Conservation (phyloP, 1,140 invertebrate species). For the Campoletis sonorensis region DNA sequence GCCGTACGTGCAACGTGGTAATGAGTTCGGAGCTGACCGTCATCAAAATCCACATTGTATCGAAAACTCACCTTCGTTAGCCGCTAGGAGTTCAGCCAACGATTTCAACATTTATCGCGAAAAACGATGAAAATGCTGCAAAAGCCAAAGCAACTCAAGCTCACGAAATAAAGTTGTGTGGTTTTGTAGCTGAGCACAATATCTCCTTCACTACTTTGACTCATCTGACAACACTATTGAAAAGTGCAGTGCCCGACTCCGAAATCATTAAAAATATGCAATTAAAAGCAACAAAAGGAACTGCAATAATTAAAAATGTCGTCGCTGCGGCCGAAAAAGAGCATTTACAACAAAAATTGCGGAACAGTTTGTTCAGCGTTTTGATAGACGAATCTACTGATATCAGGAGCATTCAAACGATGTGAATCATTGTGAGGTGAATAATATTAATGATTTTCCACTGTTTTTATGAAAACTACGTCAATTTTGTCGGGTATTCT, state of each 20-base stretch:
- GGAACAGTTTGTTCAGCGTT: slow-evolving; percentile 47
- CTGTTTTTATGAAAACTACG: slow-evolving; percentile 26
- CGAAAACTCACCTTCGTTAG: slow-evolving; percentile 39
- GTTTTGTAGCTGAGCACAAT: slow-evolving; percentile 50
- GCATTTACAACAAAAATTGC: slow-evolving; percentile 38
- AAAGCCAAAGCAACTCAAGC: slow-evolving; percentile 35
- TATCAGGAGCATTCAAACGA: slow-evolving; percentile 48
- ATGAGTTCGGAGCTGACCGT: slow-evolving; percentile 50
- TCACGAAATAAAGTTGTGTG: slow-evolving; percentile 42
- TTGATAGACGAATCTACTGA: slow-evolving; percentile 58
- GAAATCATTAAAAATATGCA: slow-evolving; percentile 49
- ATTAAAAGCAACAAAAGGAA: slow-evolving; percentile 50
- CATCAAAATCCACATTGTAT: slow-evolving; percentile 46
- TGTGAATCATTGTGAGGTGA: slow-evolving; percentile 45
- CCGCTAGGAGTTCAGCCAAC: slow-evolving; percentile 27
- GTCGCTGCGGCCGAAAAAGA: slow-evolving; percentile 51
- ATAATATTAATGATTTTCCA: slow-evolving; percentile 4
- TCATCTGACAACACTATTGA: slow-evolving; percentile 47
- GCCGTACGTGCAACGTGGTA: slow-evolving; percentile 42
- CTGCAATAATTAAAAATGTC: slow-evolving; percentile 54
- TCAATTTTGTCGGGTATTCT: slow-evolving; percentile 5
- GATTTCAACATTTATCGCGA: slow-evolving; percentile 39
- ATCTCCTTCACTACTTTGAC: slow-evolving; percentile 46
- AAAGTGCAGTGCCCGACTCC: slow-evolving; percentile 47
- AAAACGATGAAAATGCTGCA: slow-evolving; percentile 29